A percentile compares a stretch with the other conserved stretches of the same genome.
Evolutionary conservation across 2,888 invertebrate species (phyloP).

Genomic region (Drosophila helvetica): DNA sequence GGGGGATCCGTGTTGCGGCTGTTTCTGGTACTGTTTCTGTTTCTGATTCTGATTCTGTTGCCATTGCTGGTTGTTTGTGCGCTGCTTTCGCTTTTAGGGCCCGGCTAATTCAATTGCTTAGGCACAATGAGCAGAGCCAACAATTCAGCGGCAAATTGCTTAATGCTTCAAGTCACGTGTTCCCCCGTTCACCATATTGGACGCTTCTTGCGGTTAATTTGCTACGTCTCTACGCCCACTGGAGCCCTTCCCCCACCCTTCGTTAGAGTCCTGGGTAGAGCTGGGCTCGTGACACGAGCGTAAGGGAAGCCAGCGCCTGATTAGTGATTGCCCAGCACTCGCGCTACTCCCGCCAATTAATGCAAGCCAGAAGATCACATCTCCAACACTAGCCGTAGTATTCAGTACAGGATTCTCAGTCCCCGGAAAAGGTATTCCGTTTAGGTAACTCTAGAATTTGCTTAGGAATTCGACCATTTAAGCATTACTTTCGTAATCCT

Average conservation of each 20-base stretch:
- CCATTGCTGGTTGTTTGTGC: slow-evolving; percentile 30
- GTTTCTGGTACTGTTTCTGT: neutral
- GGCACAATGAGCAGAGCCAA: slow-evolving; percentile 51
- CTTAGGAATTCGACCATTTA: no score
- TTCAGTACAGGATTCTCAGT: no score
- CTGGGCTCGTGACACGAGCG: neutral
- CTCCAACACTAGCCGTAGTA: no score
- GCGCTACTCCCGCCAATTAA: no score
- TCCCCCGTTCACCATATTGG: slow-evolving; percentile 16
- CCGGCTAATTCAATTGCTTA: slow-evolving; percentile 69
- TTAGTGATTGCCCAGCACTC: no score
- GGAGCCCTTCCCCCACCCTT: no score
- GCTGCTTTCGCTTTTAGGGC: slow-evolving; percentile 31
- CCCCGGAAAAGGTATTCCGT: no score
- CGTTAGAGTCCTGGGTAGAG: neutral
- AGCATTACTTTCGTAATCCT: no score
- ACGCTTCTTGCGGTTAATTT: slow-evolving; percentile 61
- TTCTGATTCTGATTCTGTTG: slow-evolving; percentile 9
- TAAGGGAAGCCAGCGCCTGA: neutral
- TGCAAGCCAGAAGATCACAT: no score
- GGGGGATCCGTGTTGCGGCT: slow-evolving; percentile 11
- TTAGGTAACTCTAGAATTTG: no score
- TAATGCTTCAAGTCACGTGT: slow-evolving; percentile 49
- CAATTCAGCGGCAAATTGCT: slow-evolving; percentile 22
- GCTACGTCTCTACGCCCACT: slow-evolving; percentile 1